Conservation (phyloP, 2,797 vertebrate species). For the Tarsius wallacei region DNA sequence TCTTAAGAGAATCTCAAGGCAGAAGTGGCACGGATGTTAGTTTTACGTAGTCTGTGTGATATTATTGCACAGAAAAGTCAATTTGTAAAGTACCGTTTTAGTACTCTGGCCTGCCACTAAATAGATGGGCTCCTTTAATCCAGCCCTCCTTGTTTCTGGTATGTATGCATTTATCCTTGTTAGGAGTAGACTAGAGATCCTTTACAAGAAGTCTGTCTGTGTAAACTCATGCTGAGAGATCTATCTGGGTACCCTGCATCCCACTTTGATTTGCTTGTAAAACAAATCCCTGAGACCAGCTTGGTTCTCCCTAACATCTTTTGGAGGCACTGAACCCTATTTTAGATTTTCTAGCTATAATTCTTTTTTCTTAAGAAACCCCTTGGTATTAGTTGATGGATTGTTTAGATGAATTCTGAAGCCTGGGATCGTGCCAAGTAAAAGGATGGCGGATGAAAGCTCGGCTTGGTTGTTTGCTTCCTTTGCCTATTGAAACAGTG, state of each 20-base stretch:
- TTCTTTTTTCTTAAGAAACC: background rate
- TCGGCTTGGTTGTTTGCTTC: background rate
- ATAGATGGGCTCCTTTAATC: conserved; percentile 3
- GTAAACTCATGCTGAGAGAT: background rate
- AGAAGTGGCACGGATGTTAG: background rate
- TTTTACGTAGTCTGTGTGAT: background rate
- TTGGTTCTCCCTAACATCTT: background rate
- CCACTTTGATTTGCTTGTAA: background rate
- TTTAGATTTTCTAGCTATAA: conserved; percentile 58
- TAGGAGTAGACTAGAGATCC: background rate
- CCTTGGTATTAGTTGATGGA: background rate
- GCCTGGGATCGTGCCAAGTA: background rate
- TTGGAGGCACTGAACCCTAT: background rate
- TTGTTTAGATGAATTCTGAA: background rate
- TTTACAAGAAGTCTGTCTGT: background rate
- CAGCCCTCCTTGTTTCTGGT: background rate
- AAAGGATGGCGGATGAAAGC: background rate
- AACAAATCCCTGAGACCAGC: background rate
- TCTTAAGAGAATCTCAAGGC: background rate
- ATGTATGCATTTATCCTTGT: conserved; percentile 25
- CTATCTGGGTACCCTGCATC: background rate
- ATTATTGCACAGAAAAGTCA: background rate
- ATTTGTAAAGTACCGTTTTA: conserved; percentile 16
- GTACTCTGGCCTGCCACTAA: background rate
- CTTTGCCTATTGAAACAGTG: background rate